These are phyloP conservation scores for Drosophila nigritarsus DNA, from an alignment of 2,888 invertebrate genomes.

Conservation along the genomic window DNA sequence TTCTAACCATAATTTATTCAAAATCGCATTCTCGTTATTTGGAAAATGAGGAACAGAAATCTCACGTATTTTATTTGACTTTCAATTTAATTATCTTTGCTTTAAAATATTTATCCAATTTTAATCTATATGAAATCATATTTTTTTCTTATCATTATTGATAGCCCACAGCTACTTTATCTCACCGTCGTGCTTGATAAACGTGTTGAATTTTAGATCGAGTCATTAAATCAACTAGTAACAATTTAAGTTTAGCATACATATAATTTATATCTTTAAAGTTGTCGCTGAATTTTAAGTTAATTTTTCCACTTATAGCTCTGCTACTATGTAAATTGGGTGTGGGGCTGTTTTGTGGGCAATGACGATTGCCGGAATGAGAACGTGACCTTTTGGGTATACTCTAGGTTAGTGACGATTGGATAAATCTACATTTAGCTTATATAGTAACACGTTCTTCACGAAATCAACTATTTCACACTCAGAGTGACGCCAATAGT, in stretches of 20 bases:
- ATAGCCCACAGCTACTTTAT: not conserved
- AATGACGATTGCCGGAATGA: slow-evolving; percentile 86
- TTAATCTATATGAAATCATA: not conserved
- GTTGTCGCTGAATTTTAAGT: not conserved
- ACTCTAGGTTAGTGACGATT: slow-evolving; percentile 85
- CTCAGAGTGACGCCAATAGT: slow-evolving; percentile 72
- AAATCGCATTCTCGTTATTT: not conserved
- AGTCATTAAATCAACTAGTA: not conserved
- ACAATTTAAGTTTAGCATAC: not conserved
- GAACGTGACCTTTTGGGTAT: slow-evolving; percentile 88
- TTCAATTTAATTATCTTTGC: not conserved
- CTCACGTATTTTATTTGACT: not conserved
- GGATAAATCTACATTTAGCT: not conserved
- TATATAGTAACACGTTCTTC: not conserved
- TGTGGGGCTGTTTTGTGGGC: slow-evolving; percentile 22
- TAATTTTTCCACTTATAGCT: not conserved
- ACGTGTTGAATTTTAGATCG: not conserved
- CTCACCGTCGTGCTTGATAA: not conserved
- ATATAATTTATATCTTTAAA: not conserved
- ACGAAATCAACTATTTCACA: not conserved
- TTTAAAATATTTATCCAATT: not conserved
- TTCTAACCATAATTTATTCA: not conserved
- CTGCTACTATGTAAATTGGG: not conserved
- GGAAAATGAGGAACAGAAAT: not conserved
- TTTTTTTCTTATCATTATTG: not conserved